Base-by-base conservation (phyloP, 2,797 vertebrate species). In the Babyrousa celebensis region DNA sequence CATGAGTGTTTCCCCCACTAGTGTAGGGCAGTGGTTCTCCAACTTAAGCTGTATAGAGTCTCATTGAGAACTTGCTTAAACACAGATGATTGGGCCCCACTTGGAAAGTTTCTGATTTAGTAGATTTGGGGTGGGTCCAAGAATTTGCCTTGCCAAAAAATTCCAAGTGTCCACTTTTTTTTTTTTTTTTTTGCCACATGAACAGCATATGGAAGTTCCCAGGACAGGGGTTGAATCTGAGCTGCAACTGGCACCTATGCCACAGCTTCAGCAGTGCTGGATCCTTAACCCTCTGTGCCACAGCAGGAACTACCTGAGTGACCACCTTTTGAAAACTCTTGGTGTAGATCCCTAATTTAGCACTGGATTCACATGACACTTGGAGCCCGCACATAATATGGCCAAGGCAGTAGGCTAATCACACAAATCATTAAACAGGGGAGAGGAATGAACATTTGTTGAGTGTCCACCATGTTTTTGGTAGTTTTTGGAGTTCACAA, bases 311-410 rank as follows among this genome's bases (percentile, higher is more conserved):
- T 48, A 5, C 43, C 58, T 25, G 17, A 43, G 82, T 80, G 78
- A 40, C 7, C 25, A 43, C 7, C 32, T 80, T 88, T 91, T 94
- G 68, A 96, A 91, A 88, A 70, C 32, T 63, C 63, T n/a, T 54
- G 10, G 23, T 52, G 2, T 91, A 43, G 71, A 56, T 7, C 18
- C 68, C n/a, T 77, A 70, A 79, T 56, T 71, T 87, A 84, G 27
- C 40, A n/a, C 7, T 56, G 43, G 52, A n/a, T 77, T 77, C 27
- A 23, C 15, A 8, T 12, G 40, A n/a, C 23, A 32, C 71, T 27
- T 84, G 48, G 12, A 83, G 70, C 40, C 25, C 54, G 52, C 21
- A 54, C n/a, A 2, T 60, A 32, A 54, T n/a, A 52, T 79, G 63
- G 29, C 63, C 70, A 10, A 15, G 11, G 27, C 48, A 29, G n/a